Percentiles rank a stretch among this genome's conserved stretches.
phyloP scores from a whole-genome alignment of 2,797 vertebrate species.

The Danio albolineatus region DNA sequence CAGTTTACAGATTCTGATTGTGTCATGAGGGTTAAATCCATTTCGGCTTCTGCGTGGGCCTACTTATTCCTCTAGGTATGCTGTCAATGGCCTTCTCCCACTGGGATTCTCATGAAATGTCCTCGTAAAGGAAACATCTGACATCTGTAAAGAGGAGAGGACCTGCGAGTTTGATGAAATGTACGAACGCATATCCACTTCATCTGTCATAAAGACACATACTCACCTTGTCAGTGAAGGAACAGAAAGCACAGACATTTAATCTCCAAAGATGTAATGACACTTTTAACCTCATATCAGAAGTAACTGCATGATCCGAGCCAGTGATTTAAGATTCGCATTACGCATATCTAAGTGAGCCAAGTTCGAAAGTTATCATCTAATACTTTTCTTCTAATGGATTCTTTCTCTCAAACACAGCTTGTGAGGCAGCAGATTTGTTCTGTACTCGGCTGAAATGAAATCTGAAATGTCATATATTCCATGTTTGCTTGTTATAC shows the following conservation, averaged over 20 bases:
- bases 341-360: conserved; percentile 7
- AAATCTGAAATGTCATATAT: conserved; percentile 23
- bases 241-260: conserved; percentile 18
- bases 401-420: conserved; percentile 7
- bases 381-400: conserved; percentile 25
- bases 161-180: conserved; percentile 15
- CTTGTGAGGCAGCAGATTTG: background rate
- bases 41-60: background rate
- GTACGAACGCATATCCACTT: background rate
- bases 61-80: background rate
- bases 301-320: conserved; percentile 7
- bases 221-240: conserved; percentile 14
- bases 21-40: background rate
- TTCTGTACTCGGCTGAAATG: conserved; percentile 6
- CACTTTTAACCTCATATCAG: conserved; percentile 22
- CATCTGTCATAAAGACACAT: background rate
- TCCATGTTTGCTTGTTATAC: conserved; percentile 1
- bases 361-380: conserved; percentile 24
- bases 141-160: background rate
- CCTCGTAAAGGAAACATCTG: background rate
- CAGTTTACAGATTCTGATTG: no score
- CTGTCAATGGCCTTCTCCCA: background rate
- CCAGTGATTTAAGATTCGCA: conserved; percentile 28
- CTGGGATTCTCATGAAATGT: background rate
- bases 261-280: conserved; percentile 7